Evolutionary conservation across 2,888 invertebrate genomes (phyloP), one percentile per base, ranked within the genome.

Genomic region (Plagodis pulveraria): DNA sequence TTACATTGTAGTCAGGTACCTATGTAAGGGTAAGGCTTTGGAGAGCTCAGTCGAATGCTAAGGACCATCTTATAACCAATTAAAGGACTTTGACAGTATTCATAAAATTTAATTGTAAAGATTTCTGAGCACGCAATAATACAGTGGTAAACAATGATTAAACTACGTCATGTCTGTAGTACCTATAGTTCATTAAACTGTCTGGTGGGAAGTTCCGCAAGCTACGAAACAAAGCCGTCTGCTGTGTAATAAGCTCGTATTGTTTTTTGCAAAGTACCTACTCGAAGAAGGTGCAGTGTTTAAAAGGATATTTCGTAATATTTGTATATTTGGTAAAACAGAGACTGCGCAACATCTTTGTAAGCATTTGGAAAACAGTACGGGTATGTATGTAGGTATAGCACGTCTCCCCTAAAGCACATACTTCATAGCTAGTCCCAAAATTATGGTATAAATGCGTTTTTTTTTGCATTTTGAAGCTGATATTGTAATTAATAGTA

Each of bases 231-330:
- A 59, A 60, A 58, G 49, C 38, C 40, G 41, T 52, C 33, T 42
- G 38, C 41, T n/a, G 48, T 59, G 32, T 35, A 67, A 66, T 66
- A 58, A 66, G 65, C 63, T 48, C 65, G 65, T 74, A 66, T 71
- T 69, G 60, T 57, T 62, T 75, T 68, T 55, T 63, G 57, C 64
- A 69, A 62, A 63, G 50, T 55, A 48, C 43, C 43, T 34, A 48
- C 58, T 56, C 22, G 45, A 56, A 48, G 45, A 59, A 70, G 61
- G 61, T 62, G 59, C 71, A 61, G 50, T 58, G 56, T 71, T 75
- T 81, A 83, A 85, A 85, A 84, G 83, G 73, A 73, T 78, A 67
- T 88, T 82, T 79, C 78, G 77, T 77, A 86, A 87, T 78, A 65
- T 83, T 79, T 79, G 71, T 75, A 69, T 80, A 69, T 80, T 78